Conservation (phyloP, 2,888 invertebrate genomes). For the Machimus atricapillus region DNA sequence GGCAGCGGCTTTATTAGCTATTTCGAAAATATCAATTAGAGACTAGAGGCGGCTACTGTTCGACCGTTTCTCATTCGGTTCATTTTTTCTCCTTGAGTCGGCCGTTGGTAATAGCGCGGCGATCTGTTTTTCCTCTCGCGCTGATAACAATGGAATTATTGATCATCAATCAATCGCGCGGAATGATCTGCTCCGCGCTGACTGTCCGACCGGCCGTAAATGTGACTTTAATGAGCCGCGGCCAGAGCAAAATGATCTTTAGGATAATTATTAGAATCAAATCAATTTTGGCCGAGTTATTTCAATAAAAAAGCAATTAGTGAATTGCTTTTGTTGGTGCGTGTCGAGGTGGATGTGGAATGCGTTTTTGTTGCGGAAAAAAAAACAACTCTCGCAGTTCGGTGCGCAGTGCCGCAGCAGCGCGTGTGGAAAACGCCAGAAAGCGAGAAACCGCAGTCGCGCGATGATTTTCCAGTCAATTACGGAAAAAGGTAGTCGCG, state of each 20-base stretch:
- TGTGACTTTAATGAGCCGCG: conserved; percentile 29
- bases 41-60: conserved; percentile 25
- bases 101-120: neutral
- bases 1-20: neutral
- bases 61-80: conserved; percentile 3
- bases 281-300: conserved; percentile 26
- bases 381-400: neutral
- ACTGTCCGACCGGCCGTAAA: neutral
- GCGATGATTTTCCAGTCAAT: conserved; percentile 38
- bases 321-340: conserved; percentile 15
- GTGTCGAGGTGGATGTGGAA: neutral
- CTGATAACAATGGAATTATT: conserved; percentile 37
- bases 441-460: conserved; percentile 31
- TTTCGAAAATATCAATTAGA: conserved; percentile 26
- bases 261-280: conserved; percentile 36
- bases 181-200: neutral
- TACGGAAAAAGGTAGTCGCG: conserved; percentile 31
- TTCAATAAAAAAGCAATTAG: conserved; percentile 36
- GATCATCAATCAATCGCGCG: conserved; percentile 39
- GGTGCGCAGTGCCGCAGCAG: neutral
- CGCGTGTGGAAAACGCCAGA: neutral
- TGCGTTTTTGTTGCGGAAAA: neutral
- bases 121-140: conserved; percentile 16
- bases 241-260: conserved; percentile 16
- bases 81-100: neutral